phyloP scores from a whole-genome alignment of 2,888 invertebrate genomes.

The Scaptomyza parva region DNA sequence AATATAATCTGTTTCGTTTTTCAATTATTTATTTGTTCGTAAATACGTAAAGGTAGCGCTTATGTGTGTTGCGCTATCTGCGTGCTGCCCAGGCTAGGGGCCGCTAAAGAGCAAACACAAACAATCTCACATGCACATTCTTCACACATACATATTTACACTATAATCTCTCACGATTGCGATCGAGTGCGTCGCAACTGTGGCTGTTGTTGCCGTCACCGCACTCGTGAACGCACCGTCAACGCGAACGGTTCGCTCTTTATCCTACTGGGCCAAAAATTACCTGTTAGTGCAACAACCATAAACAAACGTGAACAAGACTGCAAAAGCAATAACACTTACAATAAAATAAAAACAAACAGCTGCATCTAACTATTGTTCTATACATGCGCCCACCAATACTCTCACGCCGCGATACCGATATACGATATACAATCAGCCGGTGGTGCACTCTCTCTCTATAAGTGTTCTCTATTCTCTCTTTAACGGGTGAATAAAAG shows the following conservation, averaged over 20 bases:
- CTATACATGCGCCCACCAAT: conserved; percentile 27
- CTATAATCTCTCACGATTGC: conserved; percentile 24
- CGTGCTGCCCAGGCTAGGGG: conserved; percentile 26
- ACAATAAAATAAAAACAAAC: conserved; percentile 26
- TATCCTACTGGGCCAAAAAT: conserved; percentile 1
- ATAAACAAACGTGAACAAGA: conserved; percentile 48
- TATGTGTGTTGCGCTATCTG: conserved; percentile 34
- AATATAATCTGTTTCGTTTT: conserved; percentile 18
- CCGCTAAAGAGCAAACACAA: conserved; percentile 4
- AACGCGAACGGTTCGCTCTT: conserved; percentile 48
- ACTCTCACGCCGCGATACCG: conserved; percentile 16
- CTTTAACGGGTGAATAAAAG: conserved; percentile 50
- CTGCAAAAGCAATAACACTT: conserved; percentile 30
- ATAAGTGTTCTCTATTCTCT: conserved; percentile 3
- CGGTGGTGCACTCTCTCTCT: conserved; percentile 27
- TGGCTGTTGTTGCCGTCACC: conserved; percentile 8
- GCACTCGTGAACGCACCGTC: conserved; percentile 53
- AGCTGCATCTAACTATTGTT: conserved; percentile 35
- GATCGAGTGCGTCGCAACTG: conserved; percentile 32
- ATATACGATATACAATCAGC: conserved; percentile 39
- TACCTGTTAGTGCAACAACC: conserved; percentile 18
- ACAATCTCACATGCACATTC: conserved; percentile 4
- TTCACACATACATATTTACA: conserved; percentile 11
- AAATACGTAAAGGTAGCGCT: conserved; percentile 34
- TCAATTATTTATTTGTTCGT: conserved; percentile 30